A percentile compares a stretch with the other conserved stretches of the same genome.
Conservation (phyloP, 2,888 invertebrate species). For the Drosophila antonietae region DNA sequence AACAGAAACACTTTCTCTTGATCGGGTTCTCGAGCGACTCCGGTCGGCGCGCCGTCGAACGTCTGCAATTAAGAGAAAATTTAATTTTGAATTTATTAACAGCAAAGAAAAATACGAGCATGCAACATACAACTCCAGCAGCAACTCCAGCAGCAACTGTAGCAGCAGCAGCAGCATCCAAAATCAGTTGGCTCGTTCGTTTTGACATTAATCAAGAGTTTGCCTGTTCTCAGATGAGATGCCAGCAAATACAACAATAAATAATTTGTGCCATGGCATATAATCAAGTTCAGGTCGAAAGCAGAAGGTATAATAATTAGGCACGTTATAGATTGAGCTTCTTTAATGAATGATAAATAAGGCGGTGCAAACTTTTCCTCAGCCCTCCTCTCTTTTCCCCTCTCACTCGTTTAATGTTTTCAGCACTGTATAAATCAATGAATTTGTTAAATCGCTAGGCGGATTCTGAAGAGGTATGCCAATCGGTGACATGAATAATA, state of each 20-base stretch:
- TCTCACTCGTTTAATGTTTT: conserved; percentile 24
- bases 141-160: not conserved
- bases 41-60: conserved; percentile 38
- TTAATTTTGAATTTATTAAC: conserved; percentile 81
- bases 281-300: conserved; percentile 52
- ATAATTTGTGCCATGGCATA: conserved; percentile 45
- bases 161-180: conserved; percentile 4
- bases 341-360: conserved; percentile 46
- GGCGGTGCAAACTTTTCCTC: conserved; percentile 15
- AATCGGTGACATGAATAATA: not conserved
- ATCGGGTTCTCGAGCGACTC: conserved; percentile 61
- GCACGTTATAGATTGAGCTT: conserved; percentile 55
- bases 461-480: not conserved
- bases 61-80: conserved; percentile 77
- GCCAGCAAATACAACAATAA: conserved; percentile 10
- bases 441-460: conserved; percentile 1
- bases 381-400: not conserved
- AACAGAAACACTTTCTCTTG: conserved; percentile 73
- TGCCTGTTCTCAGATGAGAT: conserved; percentile 30
- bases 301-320: conserved; percentile 51
- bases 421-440: conserved; percentile 44
- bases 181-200: conserved; percentile 59
- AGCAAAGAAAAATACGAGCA: conserved; percentile 31
- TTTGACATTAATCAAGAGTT: conserved; percentile 74
- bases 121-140: conserved; percentile 1